Evolutionary conservation across 2,113 vertebrate genomes (phyloP).

Genomic region (Brachyistius frenatus): DNA sequence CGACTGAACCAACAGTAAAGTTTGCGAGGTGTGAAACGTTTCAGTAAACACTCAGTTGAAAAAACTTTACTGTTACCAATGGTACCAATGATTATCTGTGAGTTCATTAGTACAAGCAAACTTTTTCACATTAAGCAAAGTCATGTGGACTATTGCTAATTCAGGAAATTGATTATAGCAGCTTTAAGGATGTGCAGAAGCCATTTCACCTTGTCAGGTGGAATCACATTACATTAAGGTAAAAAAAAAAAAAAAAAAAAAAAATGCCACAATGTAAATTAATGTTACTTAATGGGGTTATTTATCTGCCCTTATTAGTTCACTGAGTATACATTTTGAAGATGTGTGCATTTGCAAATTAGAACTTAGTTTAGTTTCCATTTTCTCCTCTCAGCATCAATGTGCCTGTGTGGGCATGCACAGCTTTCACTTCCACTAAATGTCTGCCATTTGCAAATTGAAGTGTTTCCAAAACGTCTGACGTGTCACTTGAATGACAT

Average conservation of each 20-base stretch:
- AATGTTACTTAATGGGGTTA: too few relatives aligned
- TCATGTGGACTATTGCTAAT: not conserved
- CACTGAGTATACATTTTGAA: not conserved
- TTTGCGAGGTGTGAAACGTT: not conserved
- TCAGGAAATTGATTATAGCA: not conserved
- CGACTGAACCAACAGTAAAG: not conserved
- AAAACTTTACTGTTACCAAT: not conserved
- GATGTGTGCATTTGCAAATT: slow-evolving; percentile 9
- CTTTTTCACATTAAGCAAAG: not conserved
- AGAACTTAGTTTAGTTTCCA: not conserved
- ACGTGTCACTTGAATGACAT: slow-evolving; percentile 73
- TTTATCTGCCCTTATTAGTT: not conserved
- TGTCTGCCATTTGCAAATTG: slow-evolving; percentile 60
- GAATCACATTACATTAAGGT: too few relatives aligned
- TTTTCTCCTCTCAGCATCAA: not conserved
- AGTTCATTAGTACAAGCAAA: not conserved
- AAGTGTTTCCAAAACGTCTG: slow-evolving; percentile 70
- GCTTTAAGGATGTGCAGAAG: not conserved
- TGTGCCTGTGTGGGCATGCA: slow-evolving; percentile 22
- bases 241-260: too few relatives aligned
- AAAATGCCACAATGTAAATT: not conserved
- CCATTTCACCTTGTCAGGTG: too few relatives aligned
- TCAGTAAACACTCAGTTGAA: not conserved
- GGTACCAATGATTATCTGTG: not conserved
- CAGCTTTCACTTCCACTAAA: slow-evolving; percentile 40